Evolutionary conservation across 1,140 invertebrate species (phyloP), one percentile per base, ranked within the genome.

Genomic region (Eufriesea mexicana): DNA sequence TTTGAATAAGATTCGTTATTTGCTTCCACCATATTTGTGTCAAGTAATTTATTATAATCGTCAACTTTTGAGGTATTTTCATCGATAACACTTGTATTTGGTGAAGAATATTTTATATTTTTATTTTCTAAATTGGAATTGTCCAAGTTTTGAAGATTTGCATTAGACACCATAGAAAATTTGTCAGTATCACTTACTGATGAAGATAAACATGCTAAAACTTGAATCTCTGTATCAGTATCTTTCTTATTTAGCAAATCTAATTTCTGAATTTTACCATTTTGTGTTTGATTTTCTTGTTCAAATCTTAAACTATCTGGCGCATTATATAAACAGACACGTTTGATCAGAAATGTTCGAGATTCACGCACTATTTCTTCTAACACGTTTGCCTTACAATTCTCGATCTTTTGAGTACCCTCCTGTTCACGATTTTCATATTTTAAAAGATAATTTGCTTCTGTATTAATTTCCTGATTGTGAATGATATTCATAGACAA

Each of bases 81-180:
- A 66, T 57, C 0, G 18, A 5, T 18, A 59, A 35, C 10, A 14
- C 5, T 51, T 47, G 14, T n/a, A 47, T 70, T 25, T 28, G 59
- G 25, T 51, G 23, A 77, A 16, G 23, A 20, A 42, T 28, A 59
- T 54, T 61, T n/a, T 57, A 74, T 64, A 5, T 1, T 66, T 54
- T 64, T 23, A 81, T 66, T 55, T 54, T 81, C 49, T 57, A 28
- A 42, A 35, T 66, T 74, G 8, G n/a, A 73, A 51, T 54, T 80
- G 16, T 45, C n/a, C 66, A 23, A 42, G 9, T 35, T 16, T 6
- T 45, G 49, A 14, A 12, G 5, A 57, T 25, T n/a, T 45, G 1
- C 5, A 59, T 25, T 18, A 1, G n/a, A 7, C 0, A 16, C 5
- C 4, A 16, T 16, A 68, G 49, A 20, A 20, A 25, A 66, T 7